phyloP scores from a whole-genome alignment of 2,888 invertebrate species.

The Andrena minutula region DNA sequence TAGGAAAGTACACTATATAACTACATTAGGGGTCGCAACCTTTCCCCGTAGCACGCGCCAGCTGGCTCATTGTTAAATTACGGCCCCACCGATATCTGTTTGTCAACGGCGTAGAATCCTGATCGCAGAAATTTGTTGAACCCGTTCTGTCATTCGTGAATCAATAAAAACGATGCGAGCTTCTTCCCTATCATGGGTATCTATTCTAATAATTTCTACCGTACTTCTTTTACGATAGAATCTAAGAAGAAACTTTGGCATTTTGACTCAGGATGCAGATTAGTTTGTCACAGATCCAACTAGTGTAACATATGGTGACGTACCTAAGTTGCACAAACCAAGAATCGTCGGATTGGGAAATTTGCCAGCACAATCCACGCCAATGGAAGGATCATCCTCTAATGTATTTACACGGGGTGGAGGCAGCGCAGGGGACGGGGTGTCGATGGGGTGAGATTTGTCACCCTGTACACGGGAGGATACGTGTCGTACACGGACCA shows the following conservation, averaged over 20 bases:
- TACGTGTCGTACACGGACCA: constrained; percentile 83
- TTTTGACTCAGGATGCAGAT: no score
- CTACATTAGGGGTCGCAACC: constrained; percentile 84
- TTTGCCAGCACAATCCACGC: constrained; percentile 65
- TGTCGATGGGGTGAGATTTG: constrained; percentile 82
- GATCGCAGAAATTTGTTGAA: constrained; percentile 37
- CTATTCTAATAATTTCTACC: neutral
- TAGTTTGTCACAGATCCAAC: neutral
- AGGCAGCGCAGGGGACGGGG: constrained; percentile 74
- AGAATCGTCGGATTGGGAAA: neutral
- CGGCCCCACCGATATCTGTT: constrained; percentile 82
- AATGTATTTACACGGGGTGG: constrained; percentile 84
- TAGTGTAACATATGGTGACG: neutral
- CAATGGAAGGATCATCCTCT: constrained; percentile 84
- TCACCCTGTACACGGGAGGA: constrained; percentile 80
- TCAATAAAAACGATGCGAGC: constrained; percentile 1
- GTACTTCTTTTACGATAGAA: no score
- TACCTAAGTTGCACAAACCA: neutral
- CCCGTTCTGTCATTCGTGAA: constrained; percentile 1
- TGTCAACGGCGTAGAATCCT: constrained; percentile 76
- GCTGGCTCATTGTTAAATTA: constrained; percentile 85
- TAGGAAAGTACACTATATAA: constrained; percentile 81
- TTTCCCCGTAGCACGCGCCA: constrained; percentile 84
- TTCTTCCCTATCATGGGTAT: no score
- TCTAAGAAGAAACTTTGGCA: no score